A percentile compares a stretch with the other conserved stretches of the same genome.
Conservation (phyloP, 2,113 vertebrate genomes). For the Proterorhinus semilunaris region DNA sequence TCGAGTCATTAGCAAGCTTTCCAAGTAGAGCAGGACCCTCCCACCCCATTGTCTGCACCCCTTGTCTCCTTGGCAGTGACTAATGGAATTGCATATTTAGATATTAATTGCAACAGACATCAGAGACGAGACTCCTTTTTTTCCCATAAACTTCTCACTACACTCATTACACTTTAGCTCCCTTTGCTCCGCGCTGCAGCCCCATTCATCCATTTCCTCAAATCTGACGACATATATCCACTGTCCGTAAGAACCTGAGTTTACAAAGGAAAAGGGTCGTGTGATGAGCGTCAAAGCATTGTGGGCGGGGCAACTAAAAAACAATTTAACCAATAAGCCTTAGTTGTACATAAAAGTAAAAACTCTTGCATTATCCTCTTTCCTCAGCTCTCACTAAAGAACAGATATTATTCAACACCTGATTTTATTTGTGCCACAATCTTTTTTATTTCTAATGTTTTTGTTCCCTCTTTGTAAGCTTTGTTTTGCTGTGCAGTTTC, state of each 20-base stretch:
- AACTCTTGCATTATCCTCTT: constrained; percentile 79
- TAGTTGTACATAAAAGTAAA: constrained; percentile 93
- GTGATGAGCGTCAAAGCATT: constrained; percentile 64
- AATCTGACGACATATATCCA: constrained; percentile 76
- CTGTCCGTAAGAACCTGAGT: constrained; percentile 86
- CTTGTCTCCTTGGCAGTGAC: constrained; percentile 77
- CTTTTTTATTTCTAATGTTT: constrained; percentile 61
- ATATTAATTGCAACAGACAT: constrained; percentile 81
- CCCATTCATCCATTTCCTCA: constrained; percentile 17
- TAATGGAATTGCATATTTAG: constrained; percentile 87
- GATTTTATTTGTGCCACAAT: constrained; percentile 90
- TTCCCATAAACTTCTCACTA: constrained; percentile 11
- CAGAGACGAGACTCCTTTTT: constrained; percentile 63
- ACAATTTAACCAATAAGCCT: constrained; percentile 99
- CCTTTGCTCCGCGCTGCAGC: constrained; percentile 27
- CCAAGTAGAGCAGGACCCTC: constrained; percentile 61
- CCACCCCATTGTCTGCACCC: constrained; percentile 39
- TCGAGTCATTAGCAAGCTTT: constrained; percentile 75
- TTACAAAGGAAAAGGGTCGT: constrained; percentile 79
- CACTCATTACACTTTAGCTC: constrained; percentile 11
- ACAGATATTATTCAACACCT: constrained; percentile 86
- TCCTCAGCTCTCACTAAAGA: constrained; percentile 85
- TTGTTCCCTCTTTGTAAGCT: constrained; percentile 72
- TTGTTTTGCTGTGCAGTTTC: constrained; percentile 68
- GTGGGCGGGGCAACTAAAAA: constrained; percentile 87